Conservation (phyloP, 37 sponge, comb jelly and placozoan genomes). For the Axinella damicornis region DNA sequence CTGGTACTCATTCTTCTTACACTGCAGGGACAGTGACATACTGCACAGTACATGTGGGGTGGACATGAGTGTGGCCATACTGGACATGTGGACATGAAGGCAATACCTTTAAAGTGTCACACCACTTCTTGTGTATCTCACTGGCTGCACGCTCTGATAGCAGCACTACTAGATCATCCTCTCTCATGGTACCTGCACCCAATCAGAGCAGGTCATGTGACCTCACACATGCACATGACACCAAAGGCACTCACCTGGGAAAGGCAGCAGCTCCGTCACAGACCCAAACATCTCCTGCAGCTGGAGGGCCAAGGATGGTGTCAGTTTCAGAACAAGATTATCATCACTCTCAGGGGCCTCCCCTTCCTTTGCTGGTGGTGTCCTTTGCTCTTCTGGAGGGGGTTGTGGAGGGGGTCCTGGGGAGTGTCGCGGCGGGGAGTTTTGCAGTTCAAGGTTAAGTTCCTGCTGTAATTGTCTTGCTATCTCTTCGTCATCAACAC, state of each 20-base stretch:
- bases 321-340: slow-evolving; percentile 62
- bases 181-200: slow-evolving; percentile 44
- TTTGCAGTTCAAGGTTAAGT: not conserved
- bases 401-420: too few species aligned
- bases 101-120: slow-evolving; percentile 69
- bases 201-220: not conserved
- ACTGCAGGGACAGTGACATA: slow-evolving; percentile 18
- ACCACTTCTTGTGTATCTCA: slow-evolving; percentile 58
- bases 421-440: too few species aligned
- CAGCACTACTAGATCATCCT: slow-evolving; percentile 66
- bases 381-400: too few species aligned
- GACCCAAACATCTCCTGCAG: slow-evolving; percentile 77
- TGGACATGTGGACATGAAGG: too few species aligned
- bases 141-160: slow-evolving; percentile 71
- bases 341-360: slow-evolving; percentile 9
- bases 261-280: slow-evolving; percentile 26
- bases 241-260: slow-evolving; percentile 26
- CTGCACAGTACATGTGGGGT: not conserved
- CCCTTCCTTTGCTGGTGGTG: too few species aligned
- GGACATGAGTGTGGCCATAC: not conserved
- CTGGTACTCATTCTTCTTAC: slow-evolving; percentile 39
- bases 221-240: not conserved
- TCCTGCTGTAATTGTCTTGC: slow-evolving; percentile 23
- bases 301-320: slow-evolving; percentile 52
- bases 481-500: slow-evolving; percentile 31